Percentiles rank a stretch among this genome's conserved stretches.
Evolutionary conservation across 2,797 vertebrate genomes (phyloP).

Genomic region (Spheniscus humboldti): DNA sequence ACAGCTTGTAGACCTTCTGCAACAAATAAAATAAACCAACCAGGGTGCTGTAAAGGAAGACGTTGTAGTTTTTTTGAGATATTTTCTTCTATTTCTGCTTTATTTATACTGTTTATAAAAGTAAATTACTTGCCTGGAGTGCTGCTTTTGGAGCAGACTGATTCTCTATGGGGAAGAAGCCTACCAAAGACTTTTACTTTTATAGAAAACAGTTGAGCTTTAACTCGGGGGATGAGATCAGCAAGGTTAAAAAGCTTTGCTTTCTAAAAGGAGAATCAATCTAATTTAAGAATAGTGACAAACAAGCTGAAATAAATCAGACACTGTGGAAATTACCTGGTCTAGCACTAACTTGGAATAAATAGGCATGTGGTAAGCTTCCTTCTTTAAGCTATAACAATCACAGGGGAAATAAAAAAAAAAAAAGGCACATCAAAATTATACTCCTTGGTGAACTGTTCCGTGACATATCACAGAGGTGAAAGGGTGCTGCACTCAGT

Average conservation of each 20-base stretch:
- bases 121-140: constrained; percentile 67
- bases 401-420: background rate
- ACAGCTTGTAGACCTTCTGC: constrained; percentile 40
- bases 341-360: constrained; percentile 18
- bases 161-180: constrained; percentile 47
- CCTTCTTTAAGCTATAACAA: background rate
- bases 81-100: constrained; percentile 47
- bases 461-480: background rate
- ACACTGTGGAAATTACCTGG: constrained; percentile 38
- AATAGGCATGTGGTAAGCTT: background rate
- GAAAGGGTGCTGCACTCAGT: background rate
- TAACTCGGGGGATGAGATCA: constrained; percentile 50
- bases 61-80: background rate
- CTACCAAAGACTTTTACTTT: constrained; percentile 54
- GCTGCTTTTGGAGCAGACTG: constrained; percentile 40
- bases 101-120: constrained; percentile 65
- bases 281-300: constrained; percentile 62
- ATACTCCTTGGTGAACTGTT: background rate
- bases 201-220: constrained; percentile 61
- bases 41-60: constrained; percentile 28
- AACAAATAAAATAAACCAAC: constrained; percentile 57
- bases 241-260: constrained; percentile 66
- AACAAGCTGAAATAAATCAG: constrained; percentile 42
- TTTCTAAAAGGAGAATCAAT: constrained; percentile 64
- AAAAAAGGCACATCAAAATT: background rate